Evolutionary conservation across 2,797 vertebrate genomes (phyloP).

Genomic region (Gymnoscopelus braueri): DNA sequence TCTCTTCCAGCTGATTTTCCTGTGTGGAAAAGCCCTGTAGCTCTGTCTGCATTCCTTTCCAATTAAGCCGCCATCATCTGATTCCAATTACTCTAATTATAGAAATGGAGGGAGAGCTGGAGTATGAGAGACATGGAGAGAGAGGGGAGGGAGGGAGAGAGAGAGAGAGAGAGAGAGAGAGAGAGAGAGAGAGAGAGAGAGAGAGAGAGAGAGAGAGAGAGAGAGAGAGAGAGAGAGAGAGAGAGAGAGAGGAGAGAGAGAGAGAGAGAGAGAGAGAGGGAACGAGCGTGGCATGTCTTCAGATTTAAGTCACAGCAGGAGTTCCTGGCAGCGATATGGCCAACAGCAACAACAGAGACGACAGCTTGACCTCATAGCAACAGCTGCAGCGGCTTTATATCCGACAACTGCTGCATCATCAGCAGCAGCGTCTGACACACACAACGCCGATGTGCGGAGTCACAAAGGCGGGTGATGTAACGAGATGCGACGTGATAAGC

Average conservation of each 20-base stretch:
- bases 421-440: slow-evolving; percentile 34
- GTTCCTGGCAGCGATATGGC: slow-evolving; percentile 54
- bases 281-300: slow-evolving; percentile 45
- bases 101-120: slow-evolving; percentile 49
- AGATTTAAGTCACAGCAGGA: slow-evolving; percentile 51
- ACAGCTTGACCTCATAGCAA: slow-evolving; percentile 43
- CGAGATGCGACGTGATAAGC: slow-evolving; percentile 42
- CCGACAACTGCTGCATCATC: slow-evolving; percentile 9
- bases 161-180: slow-evolving; percentile 37
- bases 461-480: slow-evolving; percentile 38
- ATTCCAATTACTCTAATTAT: slow-evolving; percentile 85
- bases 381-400: slow-evolving; percentile 51
- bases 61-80: slow-evolving; percentile 83
- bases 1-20: slow-evolving; percentile 68
- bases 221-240: slow-evolving; percentile 28
- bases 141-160: slow-evolving; percentile 38
- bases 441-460: too few species aligned
- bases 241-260: slow-evolving; percentile 50
- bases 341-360: slow-evolving; percentile 68
- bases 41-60: slow-evolving; percentile 80
- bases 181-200: neutral
- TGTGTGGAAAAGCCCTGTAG: slow-evolving; percentile 70
- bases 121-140: slow-evolving; percentile 48
- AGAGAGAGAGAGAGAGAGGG: slow-evolving; percentile 7
- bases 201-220: slow-evolving; percentile 25